These are phyloP conservation scores for Chirona hameri DNA, from an alignment of 2,888 invertebrate species.

Conservation along the genomic window DNA sequence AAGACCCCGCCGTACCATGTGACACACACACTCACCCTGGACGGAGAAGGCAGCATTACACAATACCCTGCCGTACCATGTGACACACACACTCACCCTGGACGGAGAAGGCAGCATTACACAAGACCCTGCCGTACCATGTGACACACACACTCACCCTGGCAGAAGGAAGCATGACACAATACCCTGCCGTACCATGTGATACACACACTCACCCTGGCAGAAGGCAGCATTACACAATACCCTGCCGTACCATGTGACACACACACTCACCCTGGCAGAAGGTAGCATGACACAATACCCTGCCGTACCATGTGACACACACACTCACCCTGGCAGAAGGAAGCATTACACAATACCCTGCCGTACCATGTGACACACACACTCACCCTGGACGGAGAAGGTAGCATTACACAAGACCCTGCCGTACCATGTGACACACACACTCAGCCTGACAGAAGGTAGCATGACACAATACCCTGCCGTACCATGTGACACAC, in stretches of 20 bases:
- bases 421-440: neutral
- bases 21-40: neutral
- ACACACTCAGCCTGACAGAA: neutral
- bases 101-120: neutral
- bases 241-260: neutral
- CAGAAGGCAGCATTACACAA: neutral
- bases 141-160: neutral
- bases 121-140: neutral
- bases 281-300: neutral
- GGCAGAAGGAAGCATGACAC: neutral
- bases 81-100: neutral
- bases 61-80: neutral
- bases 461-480: neutral
- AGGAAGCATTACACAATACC: neutral
- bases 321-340: neutral
- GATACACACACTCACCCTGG: neutral
- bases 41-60: neutral
- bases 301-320: neutral
- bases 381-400: neutral
- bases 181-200: neutral
- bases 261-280: neutral
- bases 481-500: neutral
- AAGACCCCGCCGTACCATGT: neutral
- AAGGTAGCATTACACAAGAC: neutral
- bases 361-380: neutral